These are phyloP conservation scores for Philereme vetulata DNA, from an alignment of 2,888 invertebrate species.

Conservation along the genomic window DNA sequence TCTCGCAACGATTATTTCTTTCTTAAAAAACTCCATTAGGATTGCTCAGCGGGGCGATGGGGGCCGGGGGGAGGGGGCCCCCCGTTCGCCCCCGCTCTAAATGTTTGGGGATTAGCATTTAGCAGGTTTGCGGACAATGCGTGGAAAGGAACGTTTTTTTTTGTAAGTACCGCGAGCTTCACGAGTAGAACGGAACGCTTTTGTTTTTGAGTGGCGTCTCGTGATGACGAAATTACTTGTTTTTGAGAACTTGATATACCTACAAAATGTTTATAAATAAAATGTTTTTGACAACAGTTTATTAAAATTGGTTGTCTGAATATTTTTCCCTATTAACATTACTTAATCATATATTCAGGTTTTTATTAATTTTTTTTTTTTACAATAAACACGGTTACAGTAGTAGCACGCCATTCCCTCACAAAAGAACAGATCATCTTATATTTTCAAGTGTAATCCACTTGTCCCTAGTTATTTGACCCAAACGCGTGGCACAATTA, in stretches of 20 bases:
- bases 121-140: conserved; percentile 55
- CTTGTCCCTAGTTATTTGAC: conserved; percentile 12
- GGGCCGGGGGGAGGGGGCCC: conserved; percentile 18
- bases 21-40: conserved; percentile 72
- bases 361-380: too few species aligned
- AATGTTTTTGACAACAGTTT: background rate
- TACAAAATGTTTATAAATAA: conserved; percentile 24
- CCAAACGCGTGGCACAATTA: conserved; percentile 33
- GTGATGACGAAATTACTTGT: conserved; percentile 26
- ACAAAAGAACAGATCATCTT: too few species aligned
- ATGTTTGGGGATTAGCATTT: conserved; percentile 61
- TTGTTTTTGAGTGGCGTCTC: conserved; percentile 40
- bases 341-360: too few species aligned
- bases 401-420: too few species aligned
- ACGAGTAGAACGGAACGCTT: conserved; percentile 38
- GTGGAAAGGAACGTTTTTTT: conserved; percentile 45
- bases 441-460: background rate
- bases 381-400: too few species aligned
- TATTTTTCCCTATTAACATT: too few species aligned
- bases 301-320: too few species aligned
- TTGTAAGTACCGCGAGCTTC: conserved; percentile 34
- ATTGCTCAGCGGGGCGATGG: conserved; percentile 47
- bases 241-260: conserved; percentile 23
- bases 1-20: conserved; percentile 64
- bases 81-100: conserved; percentile 37